phyloP scores from a whole-genome alignment of 2,888 invertebrate genomes.

The Drepanosiphum platanoidis region DNA sequence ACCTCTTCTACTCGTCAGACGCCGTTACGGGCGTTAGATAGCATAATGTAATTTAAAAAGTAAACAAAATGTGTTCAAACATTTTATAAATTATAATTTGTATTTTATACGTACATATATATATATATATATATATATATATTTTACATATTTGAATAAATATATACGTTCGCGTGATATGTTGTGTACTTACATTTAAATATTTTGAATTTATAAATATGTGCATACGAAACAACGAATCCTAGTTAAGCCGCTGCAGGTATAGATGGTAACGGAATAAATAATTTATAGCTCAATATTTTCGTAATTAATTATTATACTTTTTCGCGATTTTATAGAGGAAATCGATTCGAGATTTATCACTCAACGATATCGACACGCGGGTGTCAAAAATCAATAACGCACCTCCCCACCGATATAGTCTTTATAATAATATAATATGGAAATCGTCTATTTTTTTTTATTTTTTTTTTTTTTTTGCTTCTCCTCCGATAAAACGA shows the following conservation, averaged over 20 bases:
- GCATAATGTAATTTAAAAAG: background rate
- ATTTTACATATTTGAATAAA: background rate
- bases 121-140: background rate
- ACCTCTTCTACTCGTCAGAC: background rate
- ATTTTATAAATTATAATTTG: background rate
- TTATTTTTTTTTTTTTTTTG: too few species aligned
- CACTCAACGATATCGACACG: background rate
- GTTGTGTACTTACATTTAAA: background rate
- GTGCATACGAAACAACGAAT: too few species aligned
- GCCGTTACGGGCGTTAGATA: background rate
- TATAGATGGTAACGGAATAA: too few species aligned
- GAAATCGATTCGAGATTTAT: background rate
- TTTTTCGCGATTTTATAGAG: too few species aligned
- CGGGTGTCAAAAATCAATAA: background rate
- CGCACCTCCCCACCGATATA: too few species aligned
- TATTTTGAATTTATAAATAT: background rate
- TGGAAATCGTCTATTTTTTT: too few species aligned
- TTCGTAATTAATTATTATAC: too few species aligned
- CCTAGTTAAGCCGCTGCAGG: too few species aligned
- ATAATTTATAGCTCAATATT: too few species aligned
- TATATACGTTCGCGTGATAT: too few species aligned
- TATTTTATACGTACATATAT: background rate
- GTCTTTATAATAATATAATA: too few species aligned
- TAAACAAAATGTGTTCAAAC: background rate
- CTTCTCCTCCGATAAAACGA: background rate